Conservation (phyloP, 2,888 invertebrate species). For the Abscondita cerata region DNA sequence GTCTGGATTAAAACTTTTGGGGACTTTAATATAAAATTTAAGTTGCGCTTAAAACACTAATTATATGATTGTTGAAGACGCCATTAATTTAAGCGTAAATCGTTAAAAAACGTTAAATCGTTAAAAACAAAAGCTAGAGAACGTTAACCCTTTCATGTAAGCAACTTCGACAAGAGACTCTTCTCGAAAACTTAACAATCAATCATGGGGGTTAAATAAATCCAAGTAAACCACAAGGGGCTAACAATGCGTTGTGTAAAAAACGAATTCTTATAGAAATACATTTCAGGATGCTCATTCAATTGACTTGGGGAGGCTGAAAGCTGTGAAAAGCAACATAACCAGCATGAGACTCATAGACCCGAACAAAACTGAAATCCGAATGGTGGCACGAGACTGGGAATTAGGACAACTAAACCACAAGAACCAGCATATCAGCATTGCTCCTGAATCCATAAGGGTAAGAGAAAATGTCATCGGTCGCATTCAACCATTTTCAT, state of each 20-base stretch:
- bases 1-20: too few relatives aligned
- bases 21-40: too few relatives aligned
- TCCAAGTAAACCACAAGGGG: slow-evolving; percentile 18
- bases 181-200: slow-evolving; percentile 28
- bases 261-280: slow-evolving; percentile 20
- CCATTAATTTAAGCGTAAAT: slow-evolving; percentile 26
- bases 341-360: slow-evolving; percentile 72
- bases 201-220: slow-evolving; percentile 29
- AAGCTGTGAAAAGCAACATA: slow-evolving; percentile 70
- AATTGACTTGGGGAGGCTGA: slow-evolving; percentile 65
- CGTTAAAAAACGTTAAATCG: slow-evolving; percentile 28
- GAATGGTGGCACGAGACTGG: slow-evolving; percentile 61
- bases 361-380: slow-evolving; percentile 61
- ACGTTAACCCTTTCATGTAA: slow-evolving; percentile 22
- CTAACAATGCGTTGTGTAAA: slow-evolving; percentile 14
- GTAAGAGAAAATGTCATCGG: slow-evolving; percentile 32
- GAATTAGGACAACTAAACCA: slow-evolving; percentile 40
- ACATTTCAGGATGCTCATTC: slow-evolving; percentile 66
- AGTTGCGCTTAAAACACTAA: slow-evolving; percentile 10
- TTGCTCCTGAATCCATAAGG: slow-evolving; percentile 38
- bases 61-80: slow-evolving; percentile 9
- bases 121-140: slow-evolving; percentile 18
- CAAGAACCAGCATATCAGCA: slow-evolving; percentile 34
- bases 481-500: slow-evolving; percentile 26
- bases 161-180: slow-evolving; percentile 21